Evolutionary conservation across 2,113 vertebrate genomes (phyloP).

Genomic region (Ailuropoda melanoleuca): DNA sequence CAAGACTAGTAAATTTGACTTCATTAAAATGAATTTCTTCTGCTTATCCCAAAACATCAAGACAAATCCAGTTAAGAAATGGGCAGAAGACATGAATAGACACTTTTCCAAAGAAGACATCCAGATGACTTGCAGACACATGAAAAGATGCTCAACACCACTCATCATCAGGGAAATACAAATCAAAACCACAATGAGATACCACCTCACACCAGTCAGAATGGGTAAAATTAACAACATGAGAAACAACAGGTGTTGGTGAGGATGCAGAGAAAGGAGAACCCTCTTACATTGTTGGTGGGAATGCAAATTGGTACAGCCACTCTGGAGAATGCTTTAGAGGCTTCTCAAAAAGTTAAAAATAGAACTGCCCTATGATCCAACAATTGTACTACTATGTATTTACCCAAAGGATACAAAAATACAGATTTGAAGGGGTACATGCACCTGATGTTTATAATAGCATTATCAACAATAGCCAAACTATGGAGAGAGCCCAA

Average conservation of each 20-base stretch:
- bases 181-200: not conserved
- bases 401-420: too few species aligned
- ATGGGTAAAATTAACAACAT: not conserved
- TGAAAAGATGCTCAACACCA: not conserved
- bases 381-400: too few species aligned
- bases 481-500: too few species aligned
- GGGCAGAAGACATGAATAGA: too few species aligned
- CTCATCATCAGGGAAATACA: not conserved
- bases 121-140: too few species aligned
- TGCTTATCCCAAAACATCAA: not conserved
- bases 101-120: too few species aligned
- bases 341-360: not conserved
- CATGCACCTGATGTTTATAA: too few species aligned
- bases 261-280: not conserved
- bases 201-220: not conserved
- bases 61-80: not conserved
- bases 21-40: not conserved
- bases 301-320: not conserved
- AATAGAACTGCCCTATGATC: too few species aligned
- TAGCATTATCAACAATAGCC: too few species aligned
- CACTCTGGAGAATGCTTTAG: not conserved
- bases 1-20: not conserved
- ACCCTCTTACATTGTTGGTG: not conserved
- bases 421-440: too few species aligned
- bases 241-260: not conserved